Base-by-base conservation (phyloP, 2,113 vertebrate genomes). In the Agelaius tricolor region DNA sequence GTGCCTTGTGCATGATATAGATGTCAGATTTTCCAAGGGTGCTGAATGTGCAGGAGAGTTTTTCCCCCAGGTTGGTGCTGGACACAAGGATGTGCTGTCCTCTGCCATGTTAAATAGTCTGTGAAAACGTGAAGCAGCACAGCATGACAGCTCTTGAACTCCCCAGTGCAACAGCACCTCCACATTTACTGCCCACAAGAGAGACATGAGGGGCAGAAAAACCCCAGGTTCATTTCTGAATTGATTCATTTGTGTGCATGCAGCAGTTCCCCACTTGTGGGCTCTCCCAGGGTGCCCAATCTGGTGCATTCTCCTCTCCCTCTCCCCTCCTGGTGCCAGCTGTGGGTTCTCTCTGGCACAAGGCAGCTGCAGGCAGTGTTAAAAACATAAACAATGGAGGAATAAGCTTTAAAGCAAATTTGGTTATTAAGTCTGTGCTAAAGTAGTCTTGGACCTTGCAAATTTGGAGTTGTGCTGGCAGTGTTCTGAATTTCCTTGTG, bases 51-150 rank as follows among this genome's bases (percentile, higher is more conserved):
- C 66, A 52, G 54, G 72, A 65, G 77, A 59, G 19, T 30, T 84
- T 75, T 73, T 18, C 22, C 59, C 58, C 8, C 30, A 7, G 0
- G 0, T 11, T 62, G 2, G 1, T n/a, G 43, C 54, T 84, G 72
- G 80, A 43, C 57, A 61, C 18, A 22, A 19, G 26, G 67, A 86
- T 71, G 51, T 11, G 6, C 41, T 74, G 67, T 57, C 63, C 58
- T 80, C 9, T n/a, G 37, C 69, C 31, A 4, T 49, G 54, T 69
- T 92, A 86, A 96, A 84, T 18, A 84, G 39, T 4, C 74, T 11
- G 6, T 91, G 87, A 75, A 87, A 87, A 84, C 31, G 19, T 35
- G 77, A 78, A 47, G 27, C 65, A 63, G 22, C 35, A 8, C 10
- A 41, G 37, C 51, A 13, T 33, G 89, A 39, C 61, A 84, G 52